Base-by-base conservation (phyloP, 2,888 invertebrate species). In the Archips xylosteana region DNA sequence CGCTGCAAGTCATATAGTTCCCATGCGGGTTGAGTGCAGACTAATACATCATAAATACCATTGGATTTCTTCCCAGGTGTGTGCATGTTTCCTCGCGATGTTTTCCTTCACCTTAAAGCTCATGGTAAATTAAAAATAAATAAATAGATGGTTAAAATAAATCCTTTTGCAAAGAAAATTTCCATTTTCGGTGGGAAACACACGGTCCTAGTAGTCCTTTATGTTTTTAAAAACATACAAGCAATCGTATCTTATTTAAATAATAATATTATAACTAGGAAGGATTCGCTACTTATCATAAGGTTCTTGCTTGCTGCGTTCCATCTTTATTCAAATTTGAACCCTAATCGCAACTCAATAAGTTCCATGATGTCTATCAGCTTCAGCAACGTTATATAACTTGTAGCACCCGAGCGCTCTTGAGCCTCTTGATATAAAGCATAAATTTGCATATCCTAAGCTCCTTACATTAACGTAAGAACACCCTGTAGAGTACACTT, bases 381-480 rank as follows among this genome's bases (percentile, higher is more conserved):
- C 36, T n/a, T 12, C n/a, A 62, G 42, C 3, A 34, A 10, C 51
- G n/a, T 36, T 51, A 51, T 64, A 64, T 65, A 65, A 65, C 65
- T 65, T 65, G 65, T 51, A 65, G 47, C 65, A 15, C 62, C 62
- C 15, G 42, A 62, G 42, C 62, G 62, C 42, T 42, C 62, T 51
- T 36, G 51, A 65, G 51, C 49, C 51, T 65, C 12, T 65, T 65
- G 36, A 15, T 65, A 51, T 65, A 65, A 63, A 64, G 70, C 63
- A 63, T 71, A 71, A 47, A 71, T 64, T 71, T 64, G 64, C 64
- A 71, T 64, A 47, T 45, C 47, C 57, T 71, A 65, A 71, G 71
- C 65, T 65, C 13, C 64, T 71, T 71, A 60, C 65, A 63, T 70
- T 70, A 63, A 62, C 57, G 54, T 57, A 70, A 70, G 70, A 63